phyloP scores from a whole-genome alignment of 2,113 vertebrate genomes.

The Psettodes erumei region DNA sequence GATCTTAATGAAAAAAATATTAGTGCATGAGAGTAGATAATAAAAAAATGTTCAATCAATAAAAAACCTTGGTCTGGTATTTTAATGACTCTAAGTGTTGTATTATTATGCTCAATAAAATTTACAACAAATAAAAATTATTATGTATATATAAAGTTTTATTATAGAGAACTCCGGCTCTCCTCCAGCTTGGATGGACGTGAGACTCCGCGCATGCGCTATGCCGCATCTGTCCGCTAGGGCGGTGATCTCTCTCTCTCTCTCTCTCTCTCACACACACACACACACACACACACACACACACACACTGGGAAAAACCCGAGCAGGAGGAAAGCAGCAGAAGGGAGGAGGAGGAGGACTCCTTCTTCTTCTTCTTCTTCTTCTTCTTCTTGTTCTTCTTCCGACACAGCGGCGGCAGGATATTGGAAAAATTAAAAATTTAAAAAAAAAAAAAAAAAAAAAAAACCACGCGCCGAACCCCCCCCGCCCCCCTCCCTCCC shows the following conservation, averaged over 20 bases:
- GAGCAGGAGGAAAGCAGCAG: conserved; percentile 58
- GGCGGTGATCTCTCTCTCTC: conserved; percentile 79
- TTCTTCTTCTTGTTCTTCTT: conserved; percentile 27
- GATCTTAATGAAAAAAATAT: no score
- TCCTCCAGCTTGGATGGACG: conserved; percentile 67
- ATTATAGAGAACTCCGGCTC: conserved; percentile 11
- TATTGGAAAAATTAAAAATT: conserved; percentile 35
- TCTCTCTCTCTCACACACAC: conserved; percentile 20
- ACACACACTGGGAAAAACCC: conserved; percentile 74
- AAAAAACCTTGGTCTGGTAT: not conserved
- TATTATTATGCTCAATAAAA: not conserved
- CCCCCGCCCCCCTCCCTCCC: no score
- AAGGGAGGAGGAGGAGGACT: conserved; percentile 58
- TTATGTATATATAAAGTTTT: conserved; percentile 24
- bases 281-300: not conserved
- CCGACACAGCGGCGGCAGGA: conserved; percentile 34
- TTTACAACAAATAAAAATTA: not conserved
- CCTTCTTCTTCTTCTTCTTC: conserved; percentile 40
- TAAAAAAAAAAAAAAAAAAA: conserved; percentile 8
- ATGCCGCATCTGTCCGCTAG: conserved; percentile 68
- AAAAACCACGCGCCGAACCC: conserved; percentile 13
- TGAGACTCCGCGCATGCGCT: conserved; percentile 84
- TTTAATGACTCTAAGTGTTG: not conserved
- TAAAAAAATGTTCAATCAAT: not conserved
- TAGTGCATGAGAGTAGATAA: not conserved